Evolutionary conservation across 2,888 invertebrate species (phyloP).

Genomic region (Rhorus exstirpatorius): DNA sequence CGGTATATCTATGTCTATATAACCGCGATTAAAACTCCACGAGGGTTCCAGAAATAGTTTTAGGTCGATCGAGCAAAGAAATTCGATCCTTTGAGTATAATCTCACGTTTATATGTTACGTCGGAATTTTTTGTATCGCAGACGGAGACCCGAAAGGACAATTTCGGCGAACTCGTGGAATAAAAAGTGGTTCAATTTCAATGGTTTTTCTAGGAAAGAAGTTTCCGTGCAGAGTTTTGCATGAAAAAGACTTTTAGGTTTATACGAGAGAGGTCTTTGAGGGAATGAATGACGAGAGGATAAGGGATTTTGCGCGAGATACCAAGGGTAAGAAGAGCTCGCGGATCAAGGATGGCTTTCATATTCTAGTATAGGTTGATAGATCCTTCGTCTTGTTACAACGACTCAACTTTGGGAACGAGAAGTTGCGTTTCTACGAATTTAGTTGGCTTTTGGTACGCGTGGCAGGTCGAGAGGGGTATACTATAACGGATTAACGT

Average conservation of each 20-base stretch:
- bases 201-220: background rate
- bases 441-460: slow-evolving; percentile 20
- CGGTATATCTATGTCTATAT: background rate
- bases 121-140: background rate
- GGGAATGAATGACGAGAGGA: background rate
- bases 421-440: slow-evolving; percentile 25
- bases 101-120: background rate
- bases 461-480: slow-evolving; percentile 16
- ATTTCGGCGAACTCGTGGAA: no score
- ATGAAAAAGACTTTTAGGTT: background rate
- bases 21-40: background rate
- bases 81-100: slow-evolving; percentile 17
- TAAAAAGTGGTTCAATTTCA: no score
- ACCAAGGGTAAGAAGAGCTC: slow-evolving; percentile 1
- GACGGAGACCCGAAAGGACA: background rate
- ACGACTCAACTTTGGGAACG: background rate
- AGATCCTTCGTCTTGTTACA: background rate
- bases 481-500: slow-evolving; percentile 70
- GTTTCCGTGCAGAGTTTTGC: background rate
- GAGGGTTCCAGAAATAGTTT: slow-evolving; percentile 46
- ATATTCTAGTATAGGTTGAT: slow-evolving; percentile 4
- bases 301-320: background rate
- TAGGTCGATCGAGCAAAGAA: slow-evolving; percentile 43
- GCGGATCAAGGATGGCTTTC: background rate
- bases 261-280: background rate